These are phyloP conservation scores for Oscheius myriophilus DNA, from an alignment of 2,888 invertebrate species.

Conservation along the genomic window DNA sequence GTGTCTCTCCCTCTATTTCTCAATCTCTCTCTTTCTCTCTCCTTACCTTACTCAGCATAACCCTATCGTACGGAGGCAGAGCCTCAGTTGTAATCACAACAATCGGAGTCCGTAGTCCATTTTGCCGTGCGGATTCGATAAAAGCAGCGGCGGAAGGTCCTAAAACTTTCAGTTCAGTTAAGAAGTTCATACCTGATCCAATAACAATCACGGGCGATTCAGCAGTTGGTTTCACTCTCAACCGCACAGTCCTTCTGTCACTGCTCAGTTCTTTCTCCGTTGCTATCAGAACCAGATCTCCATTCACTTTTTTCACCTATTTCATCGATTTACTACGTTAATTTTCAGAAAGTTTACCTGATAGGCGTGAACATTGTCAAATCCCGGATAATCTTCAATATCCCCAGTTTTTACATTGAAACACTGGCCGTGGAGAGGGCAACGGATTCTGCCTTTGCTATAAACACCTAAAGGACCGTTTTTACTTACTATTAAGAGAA, in stretches of 20 bases:
- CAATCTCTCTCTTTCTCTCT: neutral
- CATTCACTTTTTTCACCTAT: constrained; percentile 34
- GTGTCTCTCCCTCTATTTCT: too few species aligned
- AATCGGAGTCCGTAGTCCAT: constrained; percentile 72
- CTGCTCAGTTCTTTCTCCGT: constrained; percentile 46
- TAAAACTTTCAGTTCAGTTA: constrained; percentile 22
- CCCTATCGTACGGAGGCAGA: constrained; percentile 87
- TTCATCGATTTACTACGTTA: too few species aligned
- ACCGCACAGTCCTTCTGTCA: constrained; percentile 39
- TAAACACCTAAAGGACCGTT: constrained; percentile 76
- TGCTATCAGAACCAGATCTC: constrained; percentile 44
- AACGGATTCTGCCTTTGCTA: constrained; percentile 85
- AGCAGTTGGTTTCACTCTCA: constrained; percentile 36
- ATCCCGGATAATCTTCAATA: constrained; percentile 95
- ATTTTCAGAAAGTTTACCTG: constrained; percentile 75
- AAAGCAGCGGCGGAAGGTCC: constrained; percentile 47
- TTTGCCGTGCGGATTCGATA: constrained; percentile 48
- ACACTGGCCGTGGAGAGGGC: constrained; percentile 97
- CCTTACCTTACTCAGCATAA: constrained; percentile 85
- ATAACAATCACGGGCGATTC: constrained; percentile 54
- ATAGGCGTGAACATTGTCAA: constrained; percentile 90
- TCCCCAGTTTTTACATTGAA: constrained; percentile 88
- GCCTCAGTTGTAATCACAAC: constrained; percentile 84
- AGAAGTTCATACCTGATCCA: constrained; percentile 47
- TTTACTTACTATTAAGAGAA: neutral